phyloP scores from a whole-genome alignment of 2,797 vertebrate species.

The Fistularia commersonii region DNA sequence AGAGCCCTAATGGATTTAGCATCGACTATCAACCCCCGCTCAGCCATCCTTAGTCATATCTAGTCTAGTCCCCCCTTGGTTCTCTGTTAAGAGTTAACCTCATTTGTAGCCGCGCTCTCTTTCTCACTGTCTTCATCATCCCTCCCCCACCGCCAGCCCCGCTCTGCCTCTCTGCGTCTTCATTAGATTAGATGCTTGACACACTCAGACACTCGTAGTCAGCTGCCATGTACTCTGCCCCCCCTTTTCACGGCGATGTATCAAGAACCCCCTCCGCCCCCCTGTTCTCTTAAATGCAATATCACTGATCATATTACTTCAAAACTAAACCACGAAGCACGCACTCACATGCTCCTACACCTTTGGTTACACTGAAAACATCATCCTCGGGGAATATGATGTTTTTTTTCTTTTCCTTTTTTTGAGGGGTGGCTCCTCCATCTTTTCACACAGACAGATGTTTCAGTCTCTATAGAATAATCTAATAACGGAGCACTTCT shows the following conservation, averaged over 20 bases:
- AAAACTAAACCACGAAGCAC: constrained; percentile 79
- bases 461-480: constrained; percentile 53
- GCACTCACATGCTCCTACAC: constrained; percentile 24
- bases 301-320: constrained; percentile 99
- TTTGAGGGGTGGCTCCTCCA: constrained; percentile 52
- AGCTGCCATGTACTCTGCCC: constrained; percentile 89
- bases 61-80: constrained; percentile 68
- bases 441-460: constrained; percentile 50
- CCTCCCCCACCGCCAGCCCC: constrained; percentile 7
- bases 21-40: constrained; percentile 91
- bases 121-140: constrained; percentile 64
- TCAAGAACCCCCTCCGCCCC: constrained; percentile 40
- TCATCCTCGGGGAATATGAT: constrained; percentile 69
- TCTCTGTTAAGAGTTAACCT: constrained; percentile 60
- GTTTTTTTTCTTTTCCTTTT: no score
- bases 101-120: constrained; percentile 50
- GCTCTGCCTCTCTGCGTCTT: constrained; percentile 83
- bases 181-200: constrained; percentile 92
- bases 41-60: constrained; percentile 73
- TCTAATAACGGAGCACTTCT: constrained; percentile 58
- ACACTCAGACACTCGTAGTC: constrained; percentile 96
- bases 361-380: constrained; percentile 83
- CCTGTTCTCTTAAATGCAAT: constrained; percentile 99
- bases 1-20: constrained; percentile 98
- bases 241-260: constrained; percentile 72